These are phyloP conservation scores for Ptychobarbus kaznakovi DNA, from an alignment of 2,797 vertebrate species.

Conservation along the genomic window DNA sequence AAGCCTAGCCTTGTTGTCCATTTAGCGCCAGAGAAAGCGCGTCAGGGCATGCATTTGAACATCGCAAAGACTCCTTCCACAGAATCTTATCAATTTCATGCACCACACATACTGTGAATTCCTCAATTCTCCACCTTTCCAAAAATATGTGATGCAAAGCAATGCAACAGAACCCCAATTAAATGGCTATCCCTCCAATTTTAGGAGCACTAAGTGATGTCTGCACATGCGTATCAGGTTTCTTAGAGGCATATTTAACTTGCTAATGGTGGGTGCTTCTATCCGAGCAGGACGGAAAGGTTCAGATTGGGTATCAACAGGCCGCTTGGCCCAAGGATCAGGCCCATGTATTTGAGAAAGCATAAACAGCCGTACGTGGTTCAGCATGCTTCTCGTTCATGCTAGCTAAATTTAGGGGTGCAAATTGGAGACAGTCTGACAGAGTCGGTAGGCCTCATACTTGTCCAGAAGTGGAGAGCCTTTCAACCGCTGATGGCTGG, in stretches of 20 bases:
- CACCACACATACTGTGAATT: conserved; percentile 18
- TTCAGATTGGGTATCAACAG: conserved; percentile 42
- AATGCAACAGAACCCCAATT: not conserved
- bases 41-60: conserved; percentile 26
- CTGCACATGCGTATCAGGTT: conserved; percentile 1
- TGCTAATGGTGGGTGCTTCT: conserved; percentile 24
- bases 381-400: conserved; percentile 31
- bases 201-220: not conserved
- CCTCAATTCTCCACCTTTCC: not conserved
- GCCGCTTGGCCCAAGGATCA: conserved; percentile 29
- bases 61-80: not conserved
- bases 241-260: conserved; percentile 26
- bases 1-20: conserved; percentile 30
- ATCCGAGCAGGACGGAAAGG: not conserved
- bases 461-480: conserved; percentile 93
- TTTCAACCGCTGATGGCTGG: conserved; percentile 77
- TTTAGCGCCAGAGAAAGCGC: not conserved
- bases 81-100: not conserved
- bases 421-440: conserved; percentile 31
- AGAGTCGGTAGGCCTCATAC: conserved; percentile 77
- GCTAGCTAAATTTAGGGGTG: conserved; percentile 41
- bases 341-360: conserved; percentile 16
- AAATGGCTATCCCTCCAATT: not conserved
- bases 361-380: conserved; percentile 33
- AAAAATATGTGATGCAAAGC: not conserved